phyloP scores from a whole-genome alignment of 2,797 vertebrate species.

The Pantherophis alleghaniensis region DNA sequence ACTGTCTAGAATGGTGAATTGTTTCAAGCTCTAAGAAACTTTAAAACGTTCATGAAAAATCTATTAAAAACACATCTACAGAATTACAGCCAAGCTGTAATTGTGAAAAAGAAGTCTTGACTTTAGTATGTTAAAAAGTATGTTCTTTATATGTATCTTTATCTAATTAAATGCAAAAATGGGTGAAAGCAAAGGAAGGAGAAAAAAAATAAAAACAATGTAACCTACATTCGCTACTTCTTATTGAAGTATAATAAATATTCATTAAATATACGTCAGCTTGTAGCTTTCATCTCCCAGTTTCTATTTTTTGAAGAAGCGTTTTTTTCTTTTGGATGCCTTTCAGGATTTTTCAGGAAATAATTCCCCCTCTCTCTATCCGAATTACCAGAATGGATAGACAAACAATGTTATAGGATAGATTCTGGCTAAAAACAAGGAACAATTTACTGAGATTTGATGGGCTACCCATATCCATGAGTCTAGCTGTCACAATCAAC shows the following conservation, averaged over 20 bases:
- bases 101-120: not conserved
- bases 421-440: not conserved
- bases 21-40: fast-evolving
- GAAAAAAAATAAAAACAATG: not conserved
- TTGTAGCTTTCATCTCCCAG: not conserved
- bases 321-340: slow-evolving; percentile 3
- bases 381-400: not conserved
- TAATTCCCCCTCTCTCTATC: not conserved
- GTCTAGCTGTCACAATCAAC: not conserved
- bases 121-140: not conserved
- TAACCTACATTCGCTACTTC: not conserved
- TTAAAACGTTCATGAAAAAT: fast-evolving
- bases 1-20: not conserved
- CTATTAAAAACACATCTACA: not conserved
- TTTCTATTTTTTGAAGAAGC: slow-evolving; percentile 7
- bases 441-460: not conserved
- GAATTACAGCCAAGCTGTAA: not conserved
- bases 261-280: slow-evolving; percentile 12
- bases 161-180: fast-evolving
- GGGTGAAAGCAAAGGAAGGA: not conserved
- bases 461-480: not conserved
- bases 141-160: not conserved
- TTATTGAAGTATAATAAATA: not conserved
- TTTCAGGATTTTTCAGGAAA: not conserved
- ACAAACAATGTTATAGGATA: not conserved